phyloP scores from a whole-genome alignment of 2,888 invertebrate genomes.

The Patella depressa region DNA sequence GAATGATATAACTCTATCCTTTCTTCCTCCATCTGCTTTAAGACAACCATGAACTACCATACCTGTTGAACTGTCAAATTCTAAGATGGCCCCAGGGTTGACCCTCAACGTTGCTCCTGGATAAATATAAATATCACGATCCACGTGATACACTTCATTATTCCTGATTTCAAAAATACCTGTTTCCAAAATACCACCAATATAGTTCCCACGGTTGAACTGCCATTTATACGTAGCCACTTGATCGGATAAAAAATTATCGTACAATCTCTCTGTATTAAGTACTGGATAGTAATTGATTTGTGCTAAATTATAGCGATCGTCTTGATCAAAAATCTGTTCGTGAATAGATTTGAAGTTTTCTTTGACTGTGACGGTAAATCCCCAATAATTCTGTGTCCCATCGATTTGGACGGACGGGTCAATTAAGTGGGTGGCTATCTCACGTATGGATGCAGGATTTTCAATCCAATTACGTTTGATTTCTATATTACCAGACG shows the following conservation, averaged over 20 bases:
- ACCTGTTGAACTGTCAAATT: conserved; percentile 87
- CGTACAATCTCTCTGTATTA: conserved; percentile 88
- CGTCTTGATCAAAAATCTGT: conserved; percentile 65
- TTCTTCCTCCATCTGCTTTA: conserved; percentile 73
- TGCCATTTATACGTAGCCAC: conserved; percentile 85
- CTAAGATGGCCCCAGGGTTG: conserved; percentile 87
- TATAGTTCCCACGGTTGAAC: conserved; percentile 56
- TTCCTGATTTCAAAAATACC: conserved; percentile 37
- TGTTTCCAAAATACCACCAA: conserved; percentile 62
- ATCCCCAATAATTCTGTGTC: conserved; percentile 93
- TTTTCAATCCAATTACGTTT: conserved; percentile 91
- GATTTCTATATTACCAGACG: conserved; percentile 90
- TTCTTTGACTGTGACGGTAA: conserved; percentile 40
- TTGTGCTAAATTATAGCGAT: conserved; percentile 88
- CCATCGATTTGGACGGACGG: conserved; percentile 95
- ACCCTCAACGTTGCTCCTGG: conserved; percentile 93
- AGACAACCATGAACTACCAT: conserved; percentile 96
- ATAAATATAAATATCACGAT: conserved; percentile 92
- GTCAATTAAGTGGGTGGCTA: conserved; percentile 94
- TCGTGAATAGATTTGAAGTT: conserved; percentile 52
- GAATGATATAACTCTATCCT: conserved; percentile 37
- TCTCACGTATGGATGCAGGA: conserved; percentile 90
- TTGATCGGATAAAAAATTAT: conserved; percentile 84
- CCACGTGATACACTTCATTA: conserved; percentile 81
- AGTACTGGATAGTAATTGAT: conserved; percentile 92